A percentile compares a stretch with the other conserved stretches of the same genome.
Conservation (phyloP, 2,888 invertebrate genomes). For the Podabrus alpinus region DNA sequence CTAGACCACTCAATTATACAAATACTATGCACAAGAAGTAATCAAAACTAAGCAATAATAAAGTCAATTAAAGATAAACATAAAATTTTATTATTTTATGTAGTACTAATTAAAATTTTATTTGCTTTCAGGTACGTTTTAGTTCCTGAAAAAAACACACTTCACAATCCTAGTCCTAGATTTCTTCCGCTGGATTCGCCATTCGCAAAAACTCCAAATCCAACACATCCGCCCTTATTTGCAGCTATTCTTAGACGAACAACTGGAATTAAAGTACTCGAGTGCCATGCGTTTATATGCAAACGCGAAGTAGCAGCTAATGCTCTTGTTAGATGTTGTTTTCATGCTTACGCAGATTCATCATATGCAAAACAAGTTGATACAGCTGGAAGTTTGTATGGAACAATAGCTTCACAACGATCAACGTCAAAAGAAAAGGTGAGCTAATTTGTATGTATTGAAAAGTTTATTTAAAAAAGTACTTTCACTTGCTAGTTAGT, state of each 20-base stretch:
- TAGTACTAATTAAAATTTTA: background rate
- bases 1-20: background rate
- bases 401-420: conserved; percentile 51
- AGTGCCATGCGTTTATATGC: conserved; percentile 98
- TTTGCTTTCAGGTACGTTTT: conserved; percentile 53
- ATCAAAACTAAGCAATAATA: background rate
- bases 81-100: background rate
- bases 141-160: conserved; percentile 56
- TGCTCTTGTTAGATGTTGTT: conserved; percentile 95
- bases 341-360: conserved; percentile 96
- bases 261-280: conserved; percentile 95
- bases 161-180: conserved; percentile 72
- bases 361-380: conserved; percentile 86
- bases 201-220: conserved; percentile 89
- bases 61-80: background rate
- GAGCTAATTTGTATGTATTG: conserved; percentile 11
- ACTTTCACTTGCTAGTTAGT: background rate
- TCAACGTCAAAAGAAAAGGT: conserved; percentile 52
- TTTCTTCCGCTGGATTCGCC: conserved; percentile 96
- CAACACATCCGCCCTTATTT: conserved; percentile 94
- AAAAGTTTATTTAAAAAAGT: background rate
- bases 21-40: background rate
- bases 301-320: conserved; percentile 96
- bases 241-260: conserved; percentile 95
- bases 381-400: conserved; percentile 58